Evolutionary conservation across 2,113 vertebrate genomes (phyloP), one percentile per base, ranked within the genome.

Genomic region (Xiphophorus maculatus): DNA sequence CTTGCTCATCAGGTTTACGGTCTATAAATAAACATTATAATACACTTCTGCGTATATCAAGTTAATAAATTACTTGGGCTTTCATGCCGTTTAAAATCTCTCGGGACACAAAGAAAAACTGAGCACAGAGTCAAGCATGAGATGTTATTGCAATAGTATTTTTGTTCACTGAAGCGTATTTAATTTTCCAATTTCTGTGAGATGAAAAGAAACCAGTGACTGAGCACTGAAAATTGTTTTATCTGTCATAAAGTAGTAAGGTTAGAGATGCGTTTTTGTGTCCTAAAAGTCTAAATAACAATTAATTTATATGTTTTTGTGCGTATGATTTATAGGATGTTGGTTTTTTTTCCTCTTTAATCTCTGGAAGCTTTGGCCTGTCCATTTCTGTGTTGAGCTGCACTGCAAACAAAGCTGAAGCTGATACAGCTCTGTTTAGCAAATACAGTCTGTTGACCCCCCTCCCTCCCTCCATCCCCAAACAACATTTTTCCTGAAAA

Each of bases 401-500:
- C 22, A 63, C 17, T 28, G 48, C 66, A 84, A 76, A 84, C 71
- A 58, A 44, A 84, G 33, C 67, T 35, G 10, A 10, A 22, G 70
- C 37, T 33, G 79, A 81, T 42, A 67, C 71, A 54, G 73, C 82
- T 87, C 72, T 58, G 29, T 51, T 78, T 9, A 42, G 79, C 60
- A 76, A 83, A 81, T 63, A 69, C 30, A 15, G 60, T n/a, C 61
- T 63, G 81, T 73, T 80, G 68, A 77, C 80, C 29, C 66, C 74
- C 64, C 74, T 54, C 10, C 35, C 2, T 2, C 35, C 35, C 54
- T 28, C 48, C 48, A 19, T 6, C 48, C 51, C 15, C 4, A 76
- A 80, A 87, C 74, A 64, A 81, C 28, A 27, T 64, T 19, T 71
- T 74, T 80, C 51, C 61, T 60, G 28, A 83, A 83, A 84, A 19